Conservation (phyloP, 2,888 invertebrate genomes). For the Lutraria lutraria region DNA sequence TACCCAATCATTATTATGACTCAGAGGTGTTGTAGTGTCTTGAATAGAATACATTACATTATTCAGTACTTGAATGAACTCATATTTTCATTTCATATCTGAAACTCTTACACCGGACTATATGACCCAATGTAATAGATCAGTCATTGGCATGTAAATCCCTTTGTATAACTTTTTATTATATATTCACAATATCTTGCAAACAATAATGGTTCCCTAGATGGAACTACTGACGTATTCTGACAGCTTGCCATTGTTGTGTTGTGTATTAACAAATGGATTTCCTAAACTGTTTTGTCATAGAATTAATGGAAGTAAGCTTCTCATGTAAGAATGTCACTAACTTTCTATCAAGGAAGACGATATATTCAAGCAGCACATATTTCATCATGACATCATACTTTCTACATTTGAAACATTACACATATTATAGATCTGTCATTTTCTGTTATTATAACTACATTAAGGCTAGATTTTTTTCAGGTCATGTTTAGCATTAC, state of each 20-base stretch:
- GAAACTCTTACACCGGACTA: too few species aligned
- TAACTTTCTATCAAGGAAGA: not conserved
- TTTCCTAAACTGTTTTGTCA: not conserved
- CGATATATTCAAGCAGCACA: too few species aligned
- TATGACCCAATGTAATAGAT: not conserved
- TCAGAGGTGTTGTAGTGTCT: too few species aligned
- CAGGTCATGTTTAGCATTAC: too few species aligned
- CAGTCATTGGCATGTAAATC: not conserved
- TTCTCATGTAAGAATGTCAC: not conserved
- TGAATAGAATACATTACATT: too few species aligned
- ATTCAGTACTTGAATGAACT: too few species aligned
- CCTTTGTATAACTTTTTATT: not conserved
- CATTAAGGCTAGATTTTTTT: too few species aligned
- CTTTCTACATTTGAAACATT: not conserved
- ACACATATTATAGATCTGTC: too few species aligned
- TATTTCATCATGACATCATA: not conserved
- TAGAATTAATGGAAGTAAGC: constrained; percentile 1
- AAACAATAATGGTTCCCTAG: not conserved
- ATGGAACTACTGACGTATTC: not conserved
- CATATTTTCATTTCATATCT: too few species aligned
- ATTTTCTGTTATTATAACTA: too few species aligned
- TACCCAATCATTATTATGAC: too few species aligned
- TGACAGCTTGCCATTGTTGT: constrained; percentile 16
- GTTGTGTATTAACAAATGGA: not conserved
- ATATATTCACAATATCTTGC: not conserved